Conservation (phyloP, 2,797 vertebrate species). For the Dallia pectoralis region DNA sequence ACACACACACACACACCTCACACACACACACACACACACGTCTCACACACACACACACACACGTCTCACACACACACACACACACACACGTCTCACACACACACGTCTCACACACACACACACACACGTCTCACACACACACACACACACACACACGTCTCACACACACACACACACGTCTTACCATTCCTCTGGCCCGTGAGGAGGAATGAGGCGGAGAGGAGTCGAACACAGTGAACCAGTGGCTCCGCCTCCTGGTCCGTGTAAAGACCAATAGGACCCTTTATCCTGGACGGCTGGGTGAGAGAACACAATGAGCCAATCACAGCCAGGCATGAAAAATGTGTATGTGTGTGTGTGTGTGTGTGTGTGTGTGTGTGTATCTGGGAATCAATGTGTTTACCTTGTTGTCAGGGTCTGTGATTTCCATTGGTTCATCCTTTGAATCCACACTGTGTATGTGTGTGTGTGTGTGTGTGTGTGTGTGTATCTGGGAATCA, state of each 20-base stretch:
- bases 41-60: background rate
- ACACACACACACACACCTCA: background rate
- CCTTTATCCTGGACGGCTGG: constrained; percentile 88
- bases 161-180: constrained; percentile 5
- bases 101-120: background rate
- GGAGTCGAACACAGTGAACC: constrained; percentile 91
- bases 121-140: background rate
- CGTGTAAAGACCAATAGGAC: constrained; percentile 88
- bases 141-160: background rate
- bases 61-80: background rate
- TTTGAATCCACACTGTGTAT: constrained; percentile 87
- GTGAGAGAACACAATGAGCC: background rate
- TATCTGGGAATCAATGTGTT: no score
- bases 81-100: background rate
- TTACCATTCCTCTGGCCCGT: constrained; percentile 88
- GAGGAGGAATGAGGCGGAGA: constrained; percentile 92
- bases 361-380: background rate
- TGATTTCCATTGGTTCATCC: constrained; percentile 81
- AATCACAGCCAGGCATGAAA: background rate
- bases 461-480: no score
- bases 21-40: no score
- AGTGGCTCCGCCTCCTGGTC: constrained; percentile 83
- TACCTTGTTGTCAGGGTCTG: constrained; percentile 88
- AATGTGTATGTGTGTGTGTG: no score
- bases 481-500: no score